Conservation (phyloP, 2,888 invertebrate genomes). For the Sicus ferrugineus region DNA sequence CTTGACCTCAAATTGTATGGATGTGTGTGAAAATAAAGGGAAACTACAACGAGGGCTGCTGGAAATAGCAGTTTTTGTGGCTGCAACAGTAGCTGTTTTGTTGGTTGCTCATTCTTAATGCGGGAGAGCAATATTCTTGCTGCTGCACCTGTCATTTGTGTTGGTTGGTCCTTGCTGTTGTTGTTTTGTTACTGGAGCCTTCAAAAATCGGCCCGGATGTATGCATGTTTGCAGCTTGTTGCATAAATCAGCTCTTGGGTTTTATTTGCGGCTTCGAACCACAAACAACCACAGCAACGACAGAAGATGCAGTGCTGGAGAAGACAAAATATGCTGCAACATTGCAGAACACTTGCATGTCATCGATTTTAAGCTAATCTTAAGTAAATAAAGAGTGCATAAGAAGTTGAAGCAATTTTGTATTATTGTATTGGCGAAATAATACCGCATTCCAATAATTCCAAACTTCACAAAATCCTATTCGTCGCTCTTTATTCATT, state of each 20-base stretch:
- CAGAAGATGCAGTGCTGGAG: not conserved
- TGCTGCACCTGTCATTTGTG: not conserved
- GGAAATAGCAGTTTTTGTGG: not conserved
- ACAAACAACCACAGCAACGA: constrained; percentile 21
- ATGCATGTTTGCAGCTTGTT: not conserved
- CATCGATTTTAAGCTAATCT: no score
- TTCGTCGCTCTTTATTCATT: no score
- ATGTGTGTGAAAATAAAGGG: not conserved
- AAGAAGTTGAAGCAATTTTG: no score
- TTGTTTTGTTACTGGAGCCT: not conserved
- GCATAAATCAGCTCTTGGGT: constrained; percentile 19
- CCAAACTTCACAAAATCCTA: no score
- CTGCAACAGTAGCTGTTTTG: not conserved
- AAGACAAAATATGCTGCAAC: constrained; percentile 21
- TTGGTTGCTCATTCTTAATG: not conserved
- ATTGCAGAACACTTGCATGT: constrained; percentile 35
- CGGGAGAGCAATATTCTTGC: no score
- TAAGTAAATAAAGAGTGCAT: no score
- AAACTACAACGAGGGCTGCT: not conserved
- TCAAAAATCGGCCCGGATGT: not conserved
- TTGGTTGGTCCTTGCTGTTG: not conserved
- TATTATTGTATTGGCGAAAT: no score
- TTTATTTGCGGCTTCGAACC: constrained; percentile 23
- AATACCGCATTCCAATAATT: no score
- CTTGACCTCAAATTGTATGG: not conserved